These are phyloP conservation scores for Tylochromis polylepis DNA, from an alignment of 2,113 vertebrate species.

Conservation along the genomic window DNA sequence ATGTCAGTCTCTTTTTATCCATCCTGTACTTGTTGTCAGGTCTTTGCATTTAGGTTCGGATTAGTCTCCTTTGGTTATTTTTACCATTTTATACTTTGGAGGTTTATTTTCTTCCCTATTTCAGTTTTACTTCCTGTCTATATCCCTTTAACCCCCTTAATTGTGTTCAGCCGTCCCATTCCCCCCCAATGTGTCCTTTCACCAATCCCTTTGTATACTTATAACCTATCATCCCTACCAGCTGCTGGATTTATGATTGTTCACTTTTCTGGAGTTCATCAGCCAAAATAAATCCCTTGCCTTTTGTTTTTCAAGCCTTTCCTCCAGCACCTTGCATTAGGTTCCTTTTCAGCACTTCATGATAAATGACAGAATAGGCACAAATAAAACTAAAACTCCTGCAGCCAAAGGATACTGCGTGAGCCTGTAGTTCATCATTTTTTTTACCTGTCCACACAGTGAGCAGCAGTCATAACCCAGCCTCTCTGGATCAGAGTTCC, in stretches of 20 bases:
- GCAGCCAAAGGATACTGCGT: not conserved
- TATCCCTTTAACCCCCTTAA: not conserved
- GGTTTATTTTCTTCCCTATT: not conserved
- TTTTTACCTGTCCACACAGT: slow-evolving; percentile 75
- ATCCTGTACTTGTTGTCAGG: not conserved
- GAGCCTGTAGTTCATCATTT: not conserved
- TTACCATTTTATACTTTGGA: not conserved
- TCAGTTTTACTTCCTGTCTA: not conserved
- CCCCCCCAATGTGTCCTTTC: not conserved
- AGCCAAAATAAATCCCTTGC: not conserved
- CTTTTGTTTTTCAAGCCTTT: not conserved
- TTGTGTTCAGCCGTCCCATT: not conserved
- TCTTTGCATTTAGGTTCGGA: not conserved
- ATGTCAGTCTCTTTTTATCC: not conserved
- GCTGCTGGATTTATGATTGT: not conserved
- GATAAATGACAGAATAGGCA: not conserved
- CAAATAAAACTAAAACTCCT: not conserved
- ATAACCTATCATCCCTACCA: accelerated
- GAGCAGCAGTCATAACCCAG: slow-evolving; percentile 89
- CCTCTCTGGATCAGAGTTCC: slow-evolving; percentile 77
- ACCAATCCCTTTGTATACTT: not conserved
- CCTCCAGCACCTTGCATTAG: not conserved
- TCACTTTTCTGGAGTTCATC: not conserved
- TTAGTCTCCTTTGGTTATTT: not conserved
- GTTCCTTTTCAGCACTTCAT: not conserved